These are phyloP conservation scores for Capitulum mitella DNA, from an alignment of 2,888 invertebrate species.

Conservation along the genomic window DNA sequence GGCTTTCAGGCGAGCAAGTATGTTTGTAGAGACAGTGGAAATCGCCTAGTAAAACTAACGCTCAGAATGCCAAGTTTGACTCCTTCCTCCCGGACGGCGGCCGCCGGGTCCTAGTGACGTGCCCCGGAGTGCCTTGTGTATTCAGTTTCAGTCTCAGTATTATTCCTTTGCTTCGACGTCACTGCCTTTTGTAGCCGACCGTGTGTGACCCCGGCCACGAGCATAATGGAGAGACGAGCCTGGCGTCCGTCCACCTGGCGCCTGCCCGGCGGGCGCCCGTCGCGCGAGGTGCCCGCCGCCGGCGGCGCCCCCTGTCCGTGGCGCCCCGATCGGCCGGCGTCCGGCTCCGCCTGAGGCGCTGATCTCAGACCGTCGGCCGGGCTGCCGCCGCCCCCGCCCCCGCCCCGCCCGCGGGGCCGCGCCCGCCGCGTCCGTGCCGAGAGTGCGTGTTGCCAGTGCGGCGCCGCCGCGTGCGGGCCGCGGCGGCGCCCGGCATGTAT, in stretches of 20 bases:
- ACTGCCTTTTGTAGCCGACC: constrained; percentile 19
- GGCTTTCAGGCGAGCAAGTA: constrained; percentile 15
- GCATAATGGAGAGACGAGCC: no score
- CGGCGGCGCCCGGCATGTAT: neutral
- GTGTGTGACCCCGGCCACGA: no score
- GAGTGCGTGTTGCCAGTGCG: neutral
- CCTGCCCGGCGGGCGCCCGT: no score
- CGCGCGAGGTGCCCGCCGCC: no score
- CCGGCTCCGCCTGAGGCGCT: neutral
- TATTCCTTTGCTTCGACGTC: constrained; percentile 24
- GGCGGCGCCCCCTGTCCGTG: no score
- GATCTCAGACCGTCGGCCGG: neutral
- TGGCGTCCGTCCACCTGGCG: no score
- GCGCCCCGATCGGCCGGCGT: neutral
- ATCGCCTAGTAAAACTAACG: neutral
- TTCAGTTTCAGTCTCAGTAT: constrained; percentile 19
- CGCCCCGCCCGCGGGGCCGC: neutral
- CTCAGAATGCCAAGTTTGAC: neutral
- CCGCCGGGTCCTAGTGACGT: neutral
- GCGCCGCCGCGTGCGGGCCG: neutral
- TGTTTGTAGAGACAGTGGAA: constrained; percentile 18
- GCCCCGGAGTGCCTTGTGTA: constrained; percentile 15
- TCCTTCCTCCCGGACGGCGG: neutral
- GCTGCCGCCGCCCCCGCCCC: neutral
- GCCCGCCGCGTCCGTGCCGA: neutral